Percentiles rank a stretch among this genome's conserved stretches.
phyloP scores from a whole-genome alignment of 2,797 vertebrate species.

The Dryobates pubescens region DNA sequence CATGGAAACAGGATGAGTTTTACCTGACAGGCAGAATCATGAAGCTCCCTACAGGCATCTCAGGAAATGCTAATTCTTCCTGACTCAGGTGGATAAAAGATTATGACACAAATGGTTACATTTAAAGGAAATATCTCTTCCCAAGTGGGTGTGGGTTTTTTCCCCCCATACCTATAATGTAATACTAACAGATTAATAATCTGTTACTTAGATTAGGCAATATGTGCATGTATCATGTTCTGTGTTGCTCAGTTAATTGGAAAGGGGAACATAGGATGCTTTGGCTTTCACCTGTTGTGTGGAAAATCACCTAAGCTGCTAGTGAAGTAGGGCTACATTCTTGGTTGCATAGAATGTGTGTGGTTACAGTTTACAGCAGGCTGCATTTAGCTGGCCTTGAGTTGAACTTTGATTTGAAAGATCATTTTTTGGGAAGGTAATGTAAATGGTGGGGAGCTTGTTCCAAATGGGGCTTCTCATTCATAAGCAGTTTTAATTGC shows the following conservation, averaged over 20 bases:
- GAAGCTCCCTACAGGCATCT: slow-evolving; percentile 20
- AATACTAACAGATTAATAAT: not conserved
- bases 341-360: not conserved
- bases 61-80: slow-evolving; percentile 18
- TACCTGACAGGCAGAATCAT: not conserved
- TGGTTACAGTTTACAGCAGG: not conserved
- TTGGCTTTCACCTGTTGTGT: not conserved
- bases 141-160: not conserved
- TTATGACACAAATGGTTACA: not conserved
- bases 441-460: not conserved
- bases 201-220: not conserved
- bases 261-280: not conserved
- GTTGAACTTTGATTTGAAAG: not conserved
- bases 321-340: not conserved
- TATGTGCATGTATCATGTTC: rapidly evolving
- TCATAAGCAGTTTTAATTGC: rapidly evolving
- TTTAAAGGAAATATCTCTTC: slow-evolving; percentile 12
- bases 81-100: not conserved
- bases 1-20: slow-evolving; percentile 22
- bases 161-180: not conserved
- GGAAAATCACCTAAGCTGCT: not conserved
- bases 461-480: not conserved
- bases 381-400: not conserved
- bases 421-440: not conserved
- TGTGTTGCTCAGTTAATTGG: not conserved